Evolutionary conservation across 1,140 invertebrate species (phyloP), one percentile per base, ranked within the genome.

Genomic region (Mycetomoellerius zeteki): DNA sequence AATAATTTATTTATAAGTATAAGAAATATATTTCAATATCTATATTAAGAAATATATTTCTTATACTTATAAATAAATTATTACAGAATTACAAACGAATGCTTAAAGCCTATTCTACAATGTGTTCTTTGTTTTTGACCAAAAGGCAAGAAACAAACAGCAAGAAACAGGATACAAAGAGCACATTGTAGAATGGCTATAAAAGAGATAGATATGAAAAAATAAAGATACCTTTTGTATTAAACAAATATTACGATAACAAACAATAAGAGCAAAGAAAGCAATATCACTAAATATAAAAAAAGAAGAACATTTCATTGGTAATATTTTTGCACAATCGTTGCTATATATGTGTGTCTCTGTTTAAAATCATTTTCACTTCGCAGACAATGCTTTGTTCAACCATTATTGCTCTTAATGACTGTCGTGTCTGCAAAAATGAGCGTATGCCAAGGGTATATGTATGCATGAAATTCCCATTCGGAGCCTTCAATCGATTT

Each of bases 331-430:
- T 65, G 64, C 60, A 84, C 91, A 90, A 43, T 43, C 91, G 86
- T 92, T 89, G 89, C 85, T 80, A 85, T 86, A 14, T 6, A 2
- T 27, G 10, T 33, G 27, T 14, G 30, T 50, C 67, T 91, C 71
- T 54, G 80, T 80, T 86, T 75, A 71, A 92, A 89, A 91, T 91
- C 56, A 92, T 93, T 93, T 92, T 86, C 84, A 87, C 88, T 87
- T 71, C 88, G 85, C 78, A 89, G 88, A 89, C 86, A 86, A 73
- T 69, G 78, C 90, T 67, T 7, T 56, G 76, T 56, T 73, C 76
- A 89, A 89, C 81, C 89, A 86, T 93, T 91, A 92, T 91, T 82
- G 86, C 72, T 88, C 86, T 89, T 93, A 93, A 93, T 93, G 92
- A 93, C 90, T 93, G 84, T 82, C 75, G 60, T 80, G 52, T 27